Conservation (phyloP, 2,797 vertebrate genomes). For the Centroberyx gerrardi region DNA sequence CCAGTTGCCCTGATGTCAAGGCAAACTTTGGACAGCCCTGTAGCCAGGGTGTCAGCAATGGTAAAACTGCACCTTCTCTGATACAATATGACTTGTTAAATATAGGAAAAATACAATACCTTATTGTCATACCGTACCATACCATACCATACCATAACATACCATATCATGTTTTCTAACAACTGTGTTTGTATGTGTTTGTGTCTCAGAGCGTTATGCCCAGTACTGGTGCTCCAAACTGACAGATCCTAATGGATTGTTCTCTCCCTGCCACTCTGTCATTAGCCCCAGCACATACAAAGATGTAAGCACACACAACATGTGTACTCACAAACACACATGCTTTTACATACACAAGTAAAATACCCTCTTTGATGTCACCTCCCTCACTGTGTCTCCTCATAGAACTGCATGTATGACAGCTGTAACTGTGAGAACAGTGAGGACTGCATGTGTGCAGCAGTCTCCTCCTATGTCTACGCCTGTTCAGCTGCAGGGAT, state of each 20-base stretch:
- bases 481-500: constrained; percentile 82
- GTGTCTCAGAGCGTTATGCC: constrained; percentile 85
- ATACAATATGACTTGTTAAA: not conserved
- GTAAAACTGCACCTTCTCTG: constrained; percentile 69
- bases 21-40: constrained; percentile 87
- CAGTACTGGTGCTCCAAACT: constrained; percentile 88
- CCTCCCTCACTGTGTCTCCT: not conserved
- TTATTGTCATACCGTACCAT: too few species aligned
- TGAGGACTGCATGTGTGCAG: constrained; percentile 85
- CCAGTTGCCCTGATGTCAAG: constrained; percentile 81
- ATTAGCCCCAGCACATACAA: constrained; percentile 82
- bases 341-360: too few species aligned
- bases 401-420: constrained; percentile 84
- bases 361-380: not conserved
- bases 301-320: constrained; percentile 74
- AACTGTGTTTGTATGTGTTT: constrained; percentile 6
- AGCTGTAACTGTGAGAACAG: constrained; percentile 86
- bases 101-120: too few species aligned
- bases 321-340: not conserved
- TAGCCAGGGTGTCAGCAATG: constrained; percentile 85
- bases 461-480: constrained; percentile 83
- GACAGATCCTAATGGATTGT: constrained; percentile 74
- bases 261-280: constrained; percentile 86
- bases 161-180: not conserved
- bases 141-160: not conserved